Base-by-base conservation (phyloP, 2,888 invertebrate genomes). In the Nephrocerus scutellatus region DNA sequence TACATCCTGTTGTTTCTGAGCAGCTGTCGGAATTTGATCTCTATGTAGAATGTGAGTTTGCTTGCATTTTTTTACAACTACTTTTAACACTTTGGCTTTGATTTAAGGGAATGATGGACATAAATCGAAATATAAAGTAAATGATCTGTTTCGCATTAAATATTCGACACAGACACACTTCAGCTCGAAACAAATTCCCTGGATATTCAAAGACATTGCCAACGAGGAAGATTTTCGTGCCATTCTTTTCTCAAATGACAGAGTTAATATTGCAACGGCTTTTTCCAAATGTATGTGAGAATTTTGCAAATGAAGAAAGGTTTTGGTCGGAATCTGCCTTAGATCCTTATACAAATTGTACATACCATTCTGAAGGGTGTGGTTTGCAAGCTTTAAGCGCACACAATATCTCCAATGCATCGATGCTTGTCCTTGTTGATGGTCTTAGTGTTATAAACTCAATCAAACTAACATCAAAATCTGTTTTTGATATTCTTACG, bases 21-120 rank as follows among this genome's bases (percentile, higher is more conserved):
- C n/a, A 15, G 15, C 8, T 31, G 10, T 35, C 34, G 2, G 35
- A 42, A n/a, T 29, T 42, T 18, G 33, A 18, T 9, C 16, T 47
- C 30, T 24, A 36, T 15, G 35, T 47, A 7, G 29, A 39, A 24
- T 44, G 47, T 44, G 38, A 36, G 41, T 38, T 19, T 9, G 12
- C 9, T 26, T 6, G 5, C 18, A n/a, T 4, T 4, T 7, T 8
- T 23, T 32, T 26, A 8, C 14, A 3, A 6, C 30, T 32, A 10
- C 8, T 20, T 24, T 14, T 6, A 37, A 9, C 8, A 25, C 9
- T n/a, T 14, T 9, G 15, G 2, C 12, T 33, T 18, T 5, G 15
- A 43, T 52, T 54, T 5, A 41, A 77, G 78, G 77, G 79, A 67
- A 66, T 28, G 78, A 79, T 55, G 59, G 62, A 1, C 79, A 80